Conservation (phyloP, 2,888 invertebrate species). For the Caenorhabditis macrosperma region DNA sequence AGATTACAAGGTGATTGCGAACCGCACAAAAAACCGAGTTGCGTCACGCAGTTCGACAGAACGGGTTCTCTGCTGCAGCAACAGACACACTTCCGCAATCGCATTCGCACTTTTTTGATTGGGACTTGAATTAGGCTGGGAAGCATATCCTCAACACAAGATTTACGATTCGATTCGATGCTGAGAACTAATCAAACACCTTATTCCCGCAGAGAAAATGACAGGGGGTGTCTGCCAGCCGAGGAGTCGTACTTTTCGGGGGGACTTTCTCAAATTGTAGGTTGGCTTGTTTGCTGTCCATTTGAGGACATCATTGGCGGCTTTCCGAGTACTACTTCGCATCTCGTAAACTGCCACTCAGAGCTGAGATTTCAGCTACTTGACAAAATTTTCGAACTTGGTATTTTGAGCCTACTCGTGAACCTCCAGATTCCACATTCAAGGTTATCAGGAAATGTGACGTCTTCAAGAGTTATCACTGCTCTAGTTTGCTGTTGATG, state of each 20-base stretch:
- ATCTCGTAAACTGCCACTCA: too few species aligned
- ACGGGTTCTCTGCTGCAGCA: conserved; percentile 11
- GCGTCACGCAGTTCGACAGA: conserved; percentile 24
- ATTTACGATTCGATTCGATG: conserved; percentile 8
- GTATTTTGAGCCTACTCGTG: too few species aligned
- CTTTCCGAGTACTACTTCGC: neutral
- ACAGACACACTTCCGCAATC: conserved; percentile 39
- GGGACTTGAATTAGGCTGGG: neutral
- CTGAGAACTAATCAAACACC: conserved; percentile 14
- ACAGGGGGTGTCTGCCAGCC: neutral
- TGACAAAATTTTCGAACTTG: too few species aligned
- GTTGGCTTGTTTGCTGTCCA: neutral
- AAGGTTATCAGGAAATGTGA: too few species aligned
- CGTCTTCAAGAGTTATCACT: too few species aligned
- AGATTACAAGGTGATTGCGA: neutral
- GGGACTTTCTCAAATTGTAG: neutral
- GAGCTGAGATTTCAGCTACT: too few species aligned
- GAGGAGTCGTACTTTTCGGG: neutral
- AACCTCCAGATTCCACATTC: too few species aligned
- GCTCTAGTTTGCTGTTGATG: too few species aligned
- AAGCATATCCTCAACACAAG: conserved; percentile 11
- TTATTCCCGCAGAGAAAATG: neutral
- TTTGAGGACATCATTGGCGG: neutral
- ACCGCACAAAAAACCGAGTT: conserved; percentile 36
- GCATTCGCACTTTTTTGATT: conserved; percentile 40